These are phyloP conservation scores for Corythornis cristatus DNA, from an alignment of 2,113 vertebrate genomes.

Conservation along the genomic window DNA sequence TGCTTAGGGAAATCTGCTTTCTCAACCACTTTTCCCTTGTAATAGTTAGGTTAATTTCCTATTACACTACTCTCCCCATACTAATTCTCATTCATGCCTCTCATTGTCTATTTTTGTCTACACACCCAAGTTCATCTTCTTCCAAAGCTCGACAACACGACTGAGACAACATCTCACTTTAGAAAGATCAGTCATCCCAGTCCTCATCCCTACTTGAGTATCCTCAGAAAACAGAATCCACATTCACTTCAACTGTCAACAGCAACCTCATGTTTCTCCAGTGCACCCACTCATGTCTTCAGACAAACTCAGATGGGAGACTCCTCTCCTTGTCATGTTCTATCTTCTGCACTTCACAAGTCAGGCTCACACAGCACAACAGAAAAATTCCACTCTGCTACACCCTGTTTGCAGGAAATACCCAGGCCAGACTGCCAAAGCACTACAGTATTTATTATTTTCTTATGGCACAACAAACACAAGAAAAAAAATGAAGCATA, in stretches of 20 bases:
- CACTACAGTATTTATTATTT: background rate
- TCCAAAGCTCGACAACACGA: background rate
- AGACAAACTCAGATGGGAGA: background rate
- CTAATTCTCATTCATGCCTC: background rate
- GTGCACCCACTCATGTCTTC: constrained; percentile 12
- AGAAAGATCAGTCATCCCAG: background rate
- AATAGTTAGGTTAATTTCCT: background rate
- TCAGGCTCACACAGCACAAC: background rate
- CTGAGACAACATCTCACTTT: background rate
- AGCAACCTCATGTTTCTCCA: background rate
- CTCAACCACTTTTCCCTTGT: background rate
- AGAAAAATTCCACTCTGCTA: background rate
- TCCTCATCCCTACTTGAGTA: background rate
- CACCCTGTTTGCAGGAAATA: constrained; percentile 2
- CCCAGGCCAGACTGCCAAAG: background rate
- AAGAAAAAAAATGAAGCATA: background rate
- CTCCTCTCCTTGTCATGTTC: constrained; percentile 13
- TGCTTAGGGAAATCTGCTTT: background rate
- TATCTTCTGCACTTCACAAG: constrained; percentile 20
- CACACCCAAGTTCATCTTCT: background rate
- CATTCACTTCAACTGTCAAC: background rate
- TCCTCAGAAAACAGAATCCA: background rate
- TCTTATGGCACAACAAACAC: background rate
- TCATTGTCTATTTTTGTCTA: background rate
- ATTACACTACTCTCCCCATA: rapidly evolving